Evolutionary conservation across 2,888 invertebrate genomes (phyloP).

Genomic region (Acholoe squamosa): DNA sequence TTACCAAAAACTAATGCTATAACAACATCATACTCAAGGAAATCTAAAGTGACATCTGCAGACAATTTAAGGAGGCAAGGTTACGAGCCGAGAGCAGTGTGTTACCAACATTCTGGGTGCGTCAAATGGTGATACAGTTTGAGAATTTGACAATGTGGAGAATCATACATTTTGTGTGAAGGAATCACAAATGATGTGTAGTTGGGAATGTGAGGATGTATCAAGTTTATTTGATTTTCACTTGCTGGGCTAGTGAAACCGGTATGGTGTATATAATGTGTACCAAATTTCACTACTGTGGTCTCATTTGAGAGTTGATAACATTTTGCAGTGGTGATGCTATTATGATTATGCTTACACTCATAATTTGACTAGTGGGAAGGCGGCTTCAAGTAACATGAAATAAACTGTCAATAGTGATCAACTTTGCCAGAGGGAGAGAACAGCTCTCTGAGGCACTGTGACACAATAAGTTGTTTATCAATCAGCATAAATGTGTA

Average conservation of each 20-base stretch:
- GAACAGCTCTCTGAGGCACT: no score
- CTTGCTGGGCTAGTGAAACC: background rate
- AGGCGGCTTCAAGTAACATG: no score
- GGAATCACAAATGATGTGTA: background rate
- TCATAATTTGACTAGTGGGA: no score
- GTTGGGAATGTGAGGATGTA: background rate
- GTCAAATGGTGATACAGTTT: constrained; percentile 43
- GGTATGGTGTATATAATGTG: background rate
- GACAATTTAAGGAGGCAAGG: background rate
- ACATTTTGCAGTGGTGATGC: no score
- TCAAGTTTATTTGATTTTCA: background rate
- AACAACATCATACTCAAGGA: background rate
- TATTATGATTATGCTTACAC: no score
- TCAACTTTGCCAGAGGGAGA: no score
- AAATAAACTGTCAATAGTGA: no score
- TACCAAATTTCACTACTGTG: no score
- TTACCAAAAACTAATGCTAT: background rate
- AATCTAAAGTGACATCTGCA: background rate
- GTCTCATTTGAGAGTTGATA: no score
- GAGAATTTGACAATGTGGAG: background rate
- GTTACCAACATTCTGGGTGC: constrained; percentile 41
- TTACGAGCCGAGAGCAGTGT: constrained; percentile 17
- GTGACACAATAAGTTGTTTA: no score
- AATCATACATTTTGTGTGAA: background rate
- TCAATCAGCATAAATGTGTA: no score